Evolutionary conservation across 2,797 vertebrate species (phyloP), one percentile per base, ranked within the genome.

Genomic region (Eulemur coronatus): DNA sequence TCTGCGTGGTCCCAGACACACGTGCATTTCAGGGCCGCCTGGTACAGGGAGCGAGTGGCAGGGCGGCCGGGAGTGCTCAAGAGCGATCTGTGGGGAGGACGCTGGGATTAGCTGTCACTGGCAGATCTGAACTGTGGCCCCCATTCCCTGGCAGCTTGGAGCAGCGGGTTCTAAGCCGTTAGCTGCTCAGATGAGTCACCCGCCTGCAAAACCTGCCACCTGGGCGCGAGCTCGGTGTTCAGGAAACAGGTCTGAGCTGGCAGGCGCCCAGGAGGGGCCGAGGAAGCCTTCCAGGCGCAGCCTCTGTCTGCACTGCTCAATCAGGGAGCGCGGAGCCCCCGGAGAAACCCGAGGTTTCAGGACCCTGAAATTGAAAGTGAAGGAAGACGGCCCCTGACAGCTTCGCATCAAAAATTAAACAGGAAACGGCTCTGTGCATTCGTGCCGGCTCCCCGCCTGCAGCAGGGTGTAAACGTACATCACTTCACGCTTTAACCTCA

Each of bases 391-490:
- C 94, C 97, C 86, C 96, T 26, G 15, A 15, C 30, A 88, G 87
- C 55, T 92, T 30, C 6, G 43, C 95, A 96, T 82, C 67, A 95
- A 87, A 97, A 94, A 95, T 57, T 72, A 65, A 97, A 78, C 52
- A 50, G 91, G 61, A 93, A 67, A 63, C 35, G 28, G 67, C 87
- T 28, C 81, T 26, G 52, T 30, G 78, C 52, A 38, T 18, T 82
- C 89, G 57, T 87, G 46, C 41, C 5, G 43, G 73, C 79, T 30
- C 9, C 59, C 52, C 7, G 81, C 84, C n/a, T 0, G 30, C 4
- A 95, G 15, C 91, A 38, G 82, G 84, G 92, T 4, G 84, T 65
- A 80, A 65, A 33, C 5, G 46, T 24, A 30, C 52, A 81, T 52
- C n/a, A 41, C 87, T 67, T 76, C 9, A 1, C 1, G 72, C 33